A percentile compares a stretch with the other conserved stretches of the same genome.
Conservation (phyloP, 2,888 invertebrate genomes). For the Drosophila villosipedis region DNA sequence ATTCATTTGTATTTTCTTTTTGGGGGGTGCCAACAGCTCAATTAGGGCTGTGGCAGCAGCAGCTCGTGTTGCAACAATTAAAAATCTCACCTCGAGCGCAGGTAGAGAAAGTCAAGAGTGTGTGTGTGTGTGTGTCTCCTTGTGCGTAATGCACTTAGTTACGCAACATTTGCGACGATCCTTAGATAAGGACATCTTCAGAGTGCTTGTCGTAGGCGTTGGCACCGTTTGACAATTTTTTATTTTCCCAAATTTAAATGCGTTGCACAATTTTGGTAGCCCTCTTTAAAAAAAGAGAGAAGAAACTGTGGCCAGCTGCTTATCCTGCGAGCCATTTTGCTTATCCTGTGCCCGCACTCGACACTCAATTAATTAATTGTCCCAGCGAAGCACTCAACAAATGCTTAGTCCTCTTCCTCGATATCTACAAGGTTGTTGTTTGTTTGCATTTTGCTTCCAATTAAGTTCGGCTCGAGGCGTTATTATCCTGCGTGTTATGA, state of each 20-base stretch:
- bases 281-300: background rate
- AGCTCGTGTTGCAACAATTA: conserved; percentile 60
- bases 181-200: conserved; percentile 51
- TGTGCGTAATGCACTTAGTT: conserved; percentile 68
- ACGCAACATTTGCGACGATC: conserved; percentile 74
- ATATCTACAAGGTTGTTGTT: conserved; percentile 1
- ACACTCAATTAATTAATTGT: conserved; percentile 75
- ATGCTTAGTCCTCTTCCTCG: conserved; percentile 20
- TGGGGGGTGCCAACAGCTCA: conserved; percentile 60
- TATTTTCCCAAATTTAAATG: conserved; percentile 71
- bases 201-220: conserved; percentile 40
- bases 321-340: conserved; percentile 29
- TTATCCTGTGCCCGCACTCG: conserved; percentile 49
- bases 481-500: conserved; percentile 23
- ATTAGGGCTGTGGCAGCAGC: conserved; percentile 54
- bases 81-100: conserved; percentile 63
- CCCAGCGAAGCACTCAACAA: conserved; percentile 7
- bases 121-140: conserved; percentile 9
- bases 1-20: conserved; percentile 25
- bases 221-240: conserved; percentile 65
- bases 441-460: conserved; percentile 29
- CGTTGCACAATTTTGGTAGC: conserved; percentile 36
- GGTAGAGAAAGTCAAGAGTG: conserved; percentile 21
- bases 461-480: conserved; percentile 38
- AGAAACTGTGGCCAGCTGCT: conserved; percentile 52